Conservation (phyloP, 2,113 vertebrate species). For the Calyptomena viridis region DNA sequence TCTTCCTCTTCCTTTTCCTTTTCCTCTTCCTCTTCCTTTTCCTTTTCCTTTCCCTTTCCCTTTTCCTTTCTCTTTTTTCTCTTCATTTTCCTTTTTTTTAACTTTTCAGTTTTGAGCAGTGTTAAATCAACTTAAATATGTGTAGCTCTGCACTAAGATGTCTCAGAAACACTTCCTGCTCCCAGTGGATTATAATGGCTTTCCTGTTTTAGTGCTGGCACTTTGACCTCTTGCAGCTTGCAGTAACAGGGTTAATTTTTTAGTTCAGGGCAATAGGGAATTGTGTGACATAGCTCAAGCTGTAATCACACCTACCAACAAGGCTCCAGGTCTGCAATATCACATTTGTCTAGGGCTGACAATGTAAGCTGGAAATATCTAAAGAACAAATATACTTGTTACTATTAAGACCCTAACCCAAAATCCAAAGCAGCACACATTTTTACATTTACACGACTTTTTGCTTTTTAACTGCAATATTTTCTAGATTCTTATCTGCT, state of each 20-base stretch:
- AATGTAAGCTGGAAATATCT: background rate
- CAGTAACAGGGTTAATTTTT: slow-evolving; percentile 21
- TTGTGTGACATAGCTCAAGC: background rate
- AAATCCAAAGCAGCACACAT: background rate
- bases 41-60: background rate
- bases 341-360: background rate
- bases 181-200: background rate
- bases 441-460: background rate
- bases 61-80: no score
- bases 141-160: background rate
- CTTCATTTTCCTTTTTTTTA: background rate
- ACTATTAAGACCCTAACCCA: background rate
- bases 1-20: no score
- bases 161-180: background rate
- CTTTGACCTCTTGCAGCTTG: background rate
- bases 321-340: background rate
- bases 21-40: no score
- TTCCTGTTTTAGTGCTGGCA: background rate
- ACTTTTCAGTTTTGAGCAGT: background rate
- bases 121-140: background rate
- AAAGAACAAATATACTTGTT: background rate
- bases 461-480: background rate
- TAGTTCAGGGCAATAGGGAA: background rate
- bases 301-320: background rate
- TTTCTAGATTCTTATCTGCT: background rate